Evolutionary conservation across 2,113 vertebrate species (phyloP), one percentile per base, ranked within the genome.

Genomic region (Mungos mungo): DNA sequence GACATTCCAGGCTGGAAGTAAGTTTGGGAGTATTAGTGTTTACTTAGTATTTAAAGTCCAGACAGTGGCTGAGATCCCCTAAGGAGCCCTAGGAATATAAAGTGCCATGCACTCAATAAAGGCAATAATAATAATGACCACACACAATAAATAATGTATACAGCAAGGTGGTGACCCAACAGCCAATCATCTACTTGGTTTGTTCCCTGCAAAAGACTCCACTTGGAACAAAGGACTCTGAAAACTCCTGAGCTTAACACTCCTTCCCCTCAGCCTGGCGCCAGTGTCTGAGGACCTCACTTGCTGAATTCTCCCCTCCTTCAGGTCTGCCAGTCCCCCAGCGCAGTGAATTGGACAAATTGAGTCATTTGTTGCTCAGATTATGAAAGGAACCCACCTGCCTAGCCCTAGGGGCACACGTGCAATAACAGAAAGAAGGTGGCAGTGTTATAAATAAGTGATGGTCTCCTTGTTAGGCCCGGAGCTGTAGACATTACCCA

Each of bases 401-500:
- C 76, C 92, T 90, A 50, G 52, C 92, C 92, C 60, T 41, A 80
- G 90, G 50, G 65, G 76, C 47, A 65, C 1, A 5, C 1, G 5
- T 8, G 13, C 82, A 88, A 13, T 89, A 86, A 60, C 92, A 87
- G 93, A 54, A 76, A 88, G 97, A 82, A 45, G 72, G 83, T 35
- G 3, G 69, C 41, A 2, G 23, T 21, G 9, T 52, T 54, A 89
- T 96, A 94, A 96, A 92, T 95, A 89, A 96, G 80, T 74, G 84
- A 92, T 93, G 72, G 65, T 18, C 80, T 95, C 65, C 95, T 80
- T 33, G 0, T 96, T 90, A 93, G 96, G 41, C 71, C 69, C 84
- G 0, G 21, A 92, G 93, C 86, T 84, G 63, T 54, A 92, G 69
- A 96, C 79, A 88, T 84, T 72, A 92, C 29, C 2, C 2, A 0